Conservation (phyloP, 2,888 invertebrate genomes). For the Ischnus inquisitorius region DNA sequence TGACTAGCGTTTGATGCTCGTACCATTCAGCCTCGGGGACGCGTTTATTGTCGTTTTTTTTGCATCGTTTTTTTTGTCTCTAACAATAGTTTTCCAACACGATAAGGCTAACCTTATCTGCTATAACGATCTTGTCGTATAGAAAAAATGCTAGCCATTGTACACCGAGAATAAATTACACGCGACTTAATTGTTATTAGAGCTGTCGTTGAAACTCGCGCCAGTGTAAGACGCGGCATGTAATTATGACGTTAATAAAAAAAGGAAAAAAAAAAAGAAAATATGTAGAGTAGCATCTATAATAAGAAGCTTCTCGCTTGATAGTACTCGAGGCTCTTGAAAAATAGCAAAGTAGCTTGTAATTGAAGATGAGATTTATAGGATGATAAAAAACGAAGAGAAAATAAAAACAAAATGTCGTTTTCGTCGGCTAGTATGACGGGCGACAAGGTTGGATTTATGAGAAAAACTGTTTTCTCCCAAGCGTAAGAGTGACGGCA, state of each 20-base stretch:
- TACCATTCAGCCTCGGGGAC: neutral
- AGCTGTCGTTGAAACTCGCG: neutral
- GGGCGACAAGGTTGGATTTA: constrained; percentile 56
- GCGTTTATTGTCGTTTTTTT: neutral
- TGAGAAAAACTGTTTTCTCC: constrained; percentile 36
- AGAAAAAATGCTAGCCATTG: neutral
- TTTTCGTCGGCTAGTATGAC: constrained; percentile 42
- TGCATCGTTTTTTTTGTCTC: neutral
- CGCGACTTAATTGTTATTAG: neutral
- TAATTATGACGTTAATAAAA: neutral
- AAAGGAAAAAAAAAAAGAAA: neutral
- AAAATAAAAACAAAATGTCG: neutral
- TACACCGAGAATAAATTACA: neutral
- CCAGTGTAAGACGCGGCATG: neutral
- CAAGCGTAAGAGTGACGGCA: constrained; percentile 41
- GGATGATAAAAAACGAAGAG: neutral
- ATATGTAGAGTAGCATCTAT: neutral
- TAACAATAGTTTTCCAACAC: neutral
- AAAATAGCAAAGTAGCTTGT: neutral
- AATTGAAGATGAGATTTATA: constrained; percentile 28
- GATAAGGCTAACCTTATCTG: neutral
- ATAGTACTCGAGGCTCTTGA: neutral
- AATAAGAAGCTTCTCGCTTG: neutral
- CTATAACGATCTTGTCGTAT: neutral
- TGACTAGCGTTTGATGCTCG: constrained; percentile 7